Evolutionary conservation across 2,888 invertebrate species (phyloP).

Genomic region (Drosophila koepferae): DNA sequence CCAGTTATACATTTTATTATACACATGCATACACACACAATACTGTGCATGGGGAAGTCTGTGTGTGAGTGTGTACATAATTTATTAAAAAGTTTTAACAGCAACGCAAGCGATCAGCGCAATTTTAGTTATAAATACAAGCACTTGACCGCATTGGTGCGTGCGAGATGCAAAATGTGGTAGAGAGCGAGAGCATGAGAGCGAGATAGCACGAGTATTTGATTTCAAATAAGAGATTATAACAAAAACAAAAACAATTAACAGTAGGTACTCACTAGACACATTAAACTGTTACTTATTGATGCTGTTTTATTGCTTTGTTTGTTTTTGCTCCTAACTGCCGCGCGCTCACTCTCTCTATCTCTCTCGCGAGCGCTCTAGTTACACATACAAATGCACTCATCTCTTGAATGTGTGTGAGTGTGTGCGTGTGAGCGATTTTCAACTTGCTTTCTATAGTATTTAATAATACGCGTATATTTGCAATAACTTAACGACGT

Average conservation of each 20-base stretch:
- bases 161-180: conserved; percentile 27
- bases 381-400: background rate
- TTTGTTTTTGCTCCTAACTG: conserved; percentile 5
- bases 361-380: background rate
- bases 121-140: conserved; percentile 75
- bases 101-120: conserved; percentile 64
- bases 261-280: conserved; percentile 54
- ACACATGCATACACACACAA: conserved; percentile 4
- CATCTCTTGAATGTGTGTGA: conserved; percentile 4
- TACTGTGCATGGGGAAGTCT: background rate
- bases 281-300: conserved; percentile 73
- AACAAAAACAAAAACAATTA: conserved; percentile 77
- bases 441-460: conserved; percentile 51
- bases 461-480: conserved; percentile 21
- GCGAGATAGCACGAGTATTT: conserved; percentile 36
- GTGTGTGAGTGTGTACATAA: conserved; percentile 43
- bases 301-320: conserved; percentile 52
- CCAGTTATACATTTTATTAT: conserved; percentile 69
- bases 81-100: conserved; percentile 74
- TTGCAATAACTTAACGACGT: conserved; percentile 57
- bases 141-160: conserved; percentile 51
- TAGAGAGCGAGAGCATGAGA: background rate
- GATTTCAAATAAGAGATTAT: conserved; percentile 54
- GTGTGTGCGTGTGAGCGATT: conserved; percentile 47
- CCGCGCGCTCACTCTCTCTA: background rate